Evolutionary conservation across 2,113 vertebrate genomes (phyloP).

Genomic region (Deroptyus accipitrinus): DNA sequence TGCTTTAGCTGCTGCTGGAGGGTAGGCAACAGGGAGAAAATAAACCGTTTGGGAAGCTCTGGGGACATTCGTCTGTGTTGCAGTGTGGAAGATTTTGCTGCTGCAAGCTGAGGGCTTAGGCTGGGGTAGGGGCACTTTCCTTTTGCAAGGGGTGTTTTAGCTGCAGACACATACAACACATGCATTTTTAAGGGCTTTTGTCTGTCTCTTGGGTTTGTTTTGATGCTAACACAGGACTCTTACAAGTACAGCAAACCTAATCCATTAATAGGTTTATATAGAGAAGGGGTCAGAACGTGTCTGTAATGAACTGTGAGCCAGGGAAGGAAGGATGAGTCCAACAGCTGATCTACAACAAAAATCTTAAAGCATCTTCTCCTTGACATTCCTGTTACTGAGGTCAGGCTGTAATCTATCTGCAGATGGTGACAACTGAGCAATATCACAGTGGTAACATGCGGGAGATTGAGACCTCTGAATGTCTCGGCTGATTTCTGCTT

Average conservation of each 20-base stretch:
- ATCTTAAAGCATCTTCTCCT: slow-evolving; percentile 53
- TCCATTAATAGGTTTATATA: slow-evolving; percentile 40
- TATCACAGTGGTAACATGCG: background rate
- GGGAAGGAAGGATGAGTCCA: background rate
- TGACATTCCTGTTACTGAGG: slow-evolving; percentile 45
- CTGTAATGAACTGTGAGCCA: background rate
- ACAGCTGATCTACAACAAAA: slow-evolving; percentile 47
- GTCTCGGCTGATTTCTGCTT: slow-evolving; percentile 43
- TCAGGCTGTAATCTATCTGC: slow-evolving; percentile 45
- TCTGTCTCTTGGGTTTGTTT: slow-evolving; percentile 54
- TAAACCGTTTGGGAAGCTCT: slow-evolving; percentile 48
- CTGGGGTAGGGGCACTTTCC: background rate
- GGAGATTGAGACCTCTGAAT: slow-evolving; percentile 48
- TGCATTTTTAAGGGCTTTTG: slow-evolving; percentile 50
- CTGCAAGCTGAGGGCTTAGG: slow-evolving; percentile 13
- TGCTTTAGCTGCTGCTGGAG: slow-evolving; percentile 55
- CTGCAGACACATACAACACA: background rate
- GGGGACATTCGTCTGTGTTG: background rate
- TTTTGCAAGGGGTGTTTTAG: background rate
- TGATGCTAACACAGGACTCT: background rate
- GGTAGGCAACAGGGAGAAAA: slow-evolving; percentile 47
- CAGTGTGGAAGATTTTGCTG: slow-evolving; percentile 31
- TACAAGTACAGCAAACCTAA: slow-evolving; percentile 50
- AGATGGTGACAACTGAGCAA: slow-evolving; percentile 44
- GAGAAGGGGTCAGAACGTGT: slow-evolving; percentile 1